Evolutionary conservation across 2,797 vertebrate species (phyloP).

Genomic region (Rallus crepitans): DNA sequence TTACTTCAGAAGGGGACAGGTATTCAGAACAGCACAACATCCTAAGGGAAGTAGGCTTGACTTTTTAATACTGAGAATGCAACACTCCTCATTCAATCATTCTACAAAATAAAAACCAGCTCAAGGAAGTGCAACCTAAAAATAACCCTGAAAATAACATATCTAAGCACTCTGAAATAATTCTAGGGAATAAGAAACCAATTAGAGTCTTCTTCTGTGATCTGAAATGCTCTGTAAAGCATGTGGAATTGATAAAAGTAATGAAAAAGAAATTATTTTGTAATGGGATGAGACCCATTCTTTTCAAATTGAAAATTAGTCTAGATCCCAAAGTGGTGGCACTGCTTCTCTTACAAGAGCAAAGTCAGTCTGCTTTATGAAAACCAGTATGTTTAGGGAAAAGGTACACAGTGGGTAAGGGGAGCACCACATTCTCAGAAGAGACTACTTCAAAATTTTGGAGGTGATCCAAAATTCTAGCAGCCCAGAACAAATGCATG

Average conservation of each 20-base stretch:
- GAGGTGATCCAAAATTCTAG: neutral
- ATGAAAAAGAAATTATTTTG: neutral
- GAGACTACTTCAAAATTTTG: neutral
- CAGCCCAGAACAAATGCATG: neutral
- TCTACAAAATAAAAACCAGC: neutral
- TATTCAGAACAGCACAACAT: neutral
- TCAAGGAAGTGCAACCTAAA: slow-evolving; percentile 4
- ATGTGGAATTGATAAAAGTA: neutral
- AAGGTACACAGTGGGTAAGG: neutral
- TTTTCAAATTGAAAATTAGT: neutral
- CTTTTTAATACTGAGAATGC: neutral
- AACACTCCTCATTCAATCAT: neutral
- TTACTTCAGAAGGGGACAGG: neutral
- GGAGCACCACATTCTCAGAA: neutral
- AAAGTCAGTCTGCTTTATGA: neutral
- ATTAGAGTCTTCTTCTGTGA: neutral
- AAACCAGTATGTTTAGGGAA: neutral
- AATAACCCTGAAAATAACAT: neutral
- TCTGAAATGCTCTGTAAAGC: neutral
- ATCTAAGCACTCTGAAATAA: neutral
- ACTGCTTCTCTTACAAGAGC: neutral
- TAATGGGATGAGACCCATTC: neutral
- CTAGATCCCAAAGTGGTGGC: neutral
- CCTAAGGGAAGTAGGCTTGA: neutral
- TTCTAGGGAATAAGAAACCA: neutral